These are phyloP conservation scores for Diogma glabrata DNA, from an alignment of 2,888 invertebrate species.

Conservation along the genomic window DNA sequence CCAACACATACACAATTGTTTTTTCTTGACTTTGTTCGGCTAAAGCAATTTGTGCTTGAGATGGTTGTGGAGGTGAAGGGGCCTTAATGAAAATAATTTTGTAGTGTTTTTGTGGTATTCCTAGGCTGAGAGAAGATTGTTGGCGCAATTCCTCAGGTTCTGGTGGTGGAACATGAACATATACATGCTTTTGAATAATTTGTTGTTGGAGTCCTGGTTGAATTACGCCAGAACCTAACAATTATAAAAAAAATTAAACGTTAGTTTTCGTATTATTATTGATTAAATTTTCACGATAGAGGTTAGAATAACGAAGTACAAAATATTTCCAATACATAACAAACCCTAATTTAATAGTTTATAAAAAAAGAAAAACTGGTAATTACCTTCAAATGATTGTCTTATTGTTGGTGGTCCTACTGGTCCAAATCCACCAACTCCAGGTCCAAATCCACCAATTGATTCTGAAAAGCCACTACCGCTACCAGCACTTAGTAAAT, in stretches of 20 bases:
- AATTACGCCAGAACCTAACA: conserved; percentile 1
- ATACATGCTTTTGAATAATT: conserved; percentile 67
- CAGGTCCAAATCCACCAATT: background rate
- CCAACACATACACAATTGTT: conserved; percentile 69
- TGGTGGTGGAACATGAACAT: conserved; percentile 74
- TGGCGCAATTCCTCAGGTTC: conserved; percentile 60
- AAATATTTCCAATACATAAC: no score
- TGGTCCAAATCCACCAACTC: background rate
- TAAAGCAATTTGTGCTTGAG: conserved; percentile 41
- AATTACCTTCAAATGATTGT: background rate
- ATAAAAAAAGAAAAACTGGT: background rate
- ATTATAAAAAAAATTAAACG: no score
- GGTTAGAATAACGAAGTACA: no score
- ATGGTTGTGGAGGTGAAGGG: conserved; percentile 62
- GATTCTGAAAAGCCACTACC: conserved; percentile 9
- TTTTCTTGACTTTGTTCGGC: conserved; percentile 12
- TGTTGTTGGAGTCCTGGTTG: conserved; percentile 29
- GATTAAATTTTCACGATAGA: no score
- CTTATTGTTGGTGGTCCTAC: background rate
- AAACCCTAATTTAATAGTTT: no score
- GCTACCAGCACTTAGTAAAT: conserved; percentile 18
- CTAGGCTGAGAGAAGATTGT: conserved; percentile 39
- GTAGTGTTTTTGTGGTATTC: conserved; percentile 66
- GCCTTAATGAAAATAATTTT: conserved; percentile 82
- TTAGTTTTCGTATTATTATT: no score